Evolutionary conservation across 2,797 vertebrate species (phyloP).

Genomic region (Sebastes hubbsi): DNA sequence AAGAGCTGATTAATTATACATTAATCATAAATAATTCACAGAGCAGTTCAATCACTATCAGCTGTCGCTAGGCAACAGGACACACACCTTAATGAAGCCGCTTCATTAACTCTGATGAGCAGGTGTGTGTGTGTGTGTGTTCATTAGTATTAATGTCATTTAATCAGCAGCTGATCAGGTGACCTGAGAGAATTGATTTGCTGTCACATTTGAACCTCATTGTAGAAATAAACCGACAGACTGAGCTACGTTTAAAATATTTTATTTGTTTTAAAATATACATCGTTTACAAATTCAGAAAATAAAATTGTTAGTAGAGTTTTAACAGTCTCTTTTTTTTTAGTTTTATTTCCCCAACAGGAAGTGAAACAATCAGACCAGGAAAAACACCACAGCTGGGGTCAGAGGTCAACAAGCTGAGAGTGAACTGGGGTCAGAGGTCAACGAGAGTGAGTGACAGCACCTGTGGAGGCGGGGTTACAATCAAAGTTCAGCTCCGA

Average conservation of each 20-base stretch:
- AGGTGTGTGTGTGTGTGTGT: not conserved
- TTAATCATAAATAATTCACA: constrained; percentile 26
- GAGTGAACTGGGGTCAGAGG: constrained; percentile 25
- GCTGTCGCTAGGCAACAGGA: too few relatives aligned
- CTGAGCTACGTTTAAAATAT: constrained; percentile 91
- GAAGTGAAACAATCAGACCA: constrained; percentile 47
- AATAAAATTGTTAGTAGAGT: constrained; percentile 87
- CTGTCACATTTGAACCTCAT: not conserved
- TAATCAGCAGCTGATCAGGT: not conserved
- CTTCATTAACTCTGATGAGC: not conserved
- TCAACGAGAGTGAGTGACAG: constrained; percentile 9
- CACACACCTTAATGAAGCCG: not conserved
- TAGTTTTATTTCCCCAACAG: constrained; percentile 54
- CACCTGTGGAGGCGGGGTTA: constrained; percentile 30
- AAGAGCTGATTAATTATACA: constrained; percentile 56
- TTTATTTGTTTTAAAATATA: constrained; percentile 97
- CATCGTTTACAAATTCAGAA: constrained; percentile 92
- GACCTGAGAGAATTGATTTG: not conserved
- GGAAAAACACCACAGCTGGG: not conserved
- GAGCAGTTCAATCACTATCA: constrained; percentile 38
- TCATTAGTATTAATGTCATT: not conserved
- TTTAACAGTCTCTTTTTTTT: constrained; percentile 87
- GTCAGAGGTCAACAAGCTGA: constrained; percentile 31
- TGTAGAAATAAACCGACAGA: not conserved
- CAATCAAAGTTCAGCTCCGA: constrained; percentile 8